Base-by-base conservation (phyloP, 2,113 vertebrate genomes). In the Pseudopodoces humilis region DNA sequence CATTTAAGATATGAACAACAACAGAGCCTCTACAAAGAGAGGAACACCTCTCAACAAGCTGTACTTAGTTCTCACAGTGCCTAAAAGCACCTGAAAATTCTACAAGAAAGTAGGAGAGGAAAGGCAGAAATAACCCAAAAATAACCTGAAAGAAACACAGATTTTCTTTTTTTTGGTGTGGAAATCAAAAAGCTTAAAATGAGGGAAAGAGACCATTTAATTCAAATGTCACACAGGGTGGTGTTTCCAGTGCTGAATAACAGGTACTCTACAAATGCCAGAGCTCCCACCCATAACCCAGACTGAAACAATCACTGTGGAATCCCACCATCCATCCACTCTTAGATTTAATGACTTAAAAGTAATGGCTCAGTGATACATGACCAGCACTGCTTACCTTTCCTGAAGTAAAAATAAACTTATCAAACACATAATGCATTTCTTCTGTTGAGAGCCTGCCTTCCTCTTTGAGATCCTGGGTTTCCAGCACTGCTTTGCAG, bases 321-420 rank as follows among this genome's bases (percentile, higher is more conserved):
- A 27, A 85, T 69, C 12, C 37, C 28, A 0, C 21, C 63, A 58
- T n/a, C 28, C 55, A 46, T 5, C 14, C 55, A n/a, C 15, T 28
- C 53, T 35, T 13, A 49, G 11, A 31, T 68, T 24, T 11, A 83
- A 47, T 11, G 22, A 65, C 43, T 76, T 19, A 11, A 21, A 84
- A 81, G 21, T 18, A 69, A 47, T 0, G 11, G 33, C 56, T 47
- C 43, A 62, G 12, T n/a, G 27, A 56, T 9, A 28, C 6, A 13
- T 2, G 21, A 35, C 18, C 35, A 41, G 46, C 56, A 30, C 13
- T 23, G 25, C 49, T 81, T 96, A 99, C 99, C 99, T 99, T 99
- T 97, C 99, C 99, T 87, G 98, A 99, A 44, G 99, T 99, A 97
- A 99, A 98, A 97, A 99, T 99, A 98, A 99, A 98, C 97, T 98